Conservation (phyloP, 2,888 invertebrate species). For the Drosophila mimica region DNA sequence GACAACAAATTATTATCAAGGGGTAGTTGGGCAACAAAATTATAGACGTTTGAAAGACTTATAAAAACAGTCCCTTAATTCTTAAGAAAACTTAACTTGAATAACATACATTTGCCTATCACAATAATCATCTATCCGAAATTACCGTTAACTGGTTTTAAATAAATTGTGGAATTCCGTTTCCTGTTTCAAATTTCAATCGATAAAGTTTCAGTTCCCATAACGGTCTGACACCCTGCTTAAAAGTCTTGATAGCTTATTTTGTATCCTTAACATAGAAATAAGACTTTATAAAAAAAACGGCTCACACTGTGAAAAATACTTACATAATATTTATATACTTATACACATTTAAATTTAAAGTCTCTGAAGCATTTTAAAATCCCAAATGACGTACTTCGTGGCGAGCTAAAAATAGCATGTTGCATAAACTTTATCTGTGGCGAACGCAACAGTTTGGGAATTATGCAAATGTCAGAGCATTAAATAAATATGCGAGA, state of each 20-base stretch:
- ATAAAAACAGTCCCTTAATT: background rate
- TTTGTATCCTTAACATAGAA: background rate
- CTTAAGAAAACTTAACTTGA: background rate
- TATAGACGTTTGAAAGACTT: background rate
- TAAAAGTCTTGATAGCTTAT: too few relatives aligned
- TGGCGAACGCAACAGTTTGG: conserved; percentile 20
- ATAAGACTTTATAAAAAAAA: background rate
- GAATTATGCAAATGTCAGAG: conserved; percentile 4
- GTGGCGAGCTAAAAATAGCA: conserved; percentile 2
- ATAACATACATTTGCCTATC: background rate
- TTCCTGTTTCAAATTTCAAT: too few relatives aligned
- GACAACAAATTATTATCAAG: background rate
- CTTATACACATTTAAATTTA: background rate
- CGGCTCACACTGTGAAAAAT: background rate
- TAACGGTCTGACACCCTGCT: too few relatives aligned
- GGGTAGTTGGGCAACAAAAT: background rate
- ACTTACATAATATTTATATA: background rate
- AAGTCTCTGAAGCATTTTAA: background rate
- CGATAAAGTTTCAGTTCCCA: too few relatives aligned
- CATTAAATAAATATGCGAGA: conserved; percentile 8
- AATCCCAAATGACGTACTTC: background rate
- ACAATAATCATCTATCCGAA: background rate
- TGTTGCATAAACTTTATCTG: background rate
- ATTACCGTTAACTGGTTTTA: too few relatives aligned
- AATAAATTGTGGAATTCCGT: too few relatives aligned